A percentile compares a stretch with the other conserved stretches of the same genome.
Evolutionary conservation across 2,113 vertebrate species (phyloP).

Genomic region (Pyxicephalus adspersus): DNA sequence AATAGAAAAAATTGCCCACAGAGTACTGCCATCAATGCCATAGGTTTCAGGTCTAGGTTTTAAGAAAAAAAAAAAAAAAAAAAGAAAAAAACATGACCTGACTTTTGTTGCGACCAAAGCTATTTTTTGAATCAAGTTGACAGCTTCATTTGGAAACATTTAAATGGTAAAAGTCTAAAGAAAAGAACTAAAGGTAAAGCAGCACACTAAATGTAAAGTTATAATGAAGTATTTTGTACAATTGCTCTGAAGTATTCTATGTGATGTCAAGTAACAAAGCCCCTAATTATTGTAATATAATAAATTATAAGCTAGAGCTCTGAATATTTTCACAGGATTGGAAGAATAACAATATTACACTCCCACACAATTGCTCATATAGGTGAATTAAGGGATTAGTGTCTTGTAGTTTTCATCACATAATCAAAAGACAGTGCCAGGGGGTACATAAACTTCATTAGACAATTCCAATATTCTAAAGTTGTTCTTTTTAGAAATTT

Average conservation of each 20-base stretch:
- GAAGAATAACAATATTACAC: not conserved
- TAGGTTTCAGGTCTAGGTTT: no score
- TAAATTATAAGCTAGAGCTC: slow-evolving; percentile 4
- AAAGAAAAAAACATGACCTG: not conserved
- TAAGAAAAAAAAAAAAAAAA: no score
- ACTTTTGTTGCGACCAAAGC: not conserved
- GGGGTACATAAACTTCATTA: not conserved
- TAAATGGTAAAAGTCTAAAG: slow-evolving; percentile 7
- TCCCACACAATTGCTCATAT: slow-evolving; percentile 22
- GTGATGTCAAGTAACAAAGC: slow-evolving; percentile 34
- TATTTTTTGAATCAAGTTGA: slow-evolving; percentile 1
- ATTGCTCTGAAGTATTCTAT: slow-evolving; percentile 7
- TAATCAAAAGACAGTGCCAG: slow-evolving; percentile 4
- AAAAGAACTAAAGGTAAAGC: not conserved
- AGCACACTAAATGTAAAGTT: not conserved
- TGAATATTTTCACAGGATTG: slow-evolving; percentile 4
- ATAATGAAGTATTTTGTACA: not conserved
- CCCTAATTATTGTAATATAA: slow-evolving; percentile 29
- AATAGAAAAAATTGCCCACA: no score
- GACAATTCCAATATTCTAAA: not conserved
- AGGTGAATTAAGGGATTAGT: slow-evolving; percentile 29
- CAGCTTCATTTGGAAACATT: slow-evolving; percentile 2
- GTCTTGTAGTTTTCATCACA: not conserved
- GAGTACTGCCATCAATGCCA: no score
- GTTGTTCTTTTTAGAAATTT: not conserved